Evolutionary conservation across 2,888 invertebrate genomes (phyloP).

Genomic region (Yponomeuta cagnagella): DNA sequence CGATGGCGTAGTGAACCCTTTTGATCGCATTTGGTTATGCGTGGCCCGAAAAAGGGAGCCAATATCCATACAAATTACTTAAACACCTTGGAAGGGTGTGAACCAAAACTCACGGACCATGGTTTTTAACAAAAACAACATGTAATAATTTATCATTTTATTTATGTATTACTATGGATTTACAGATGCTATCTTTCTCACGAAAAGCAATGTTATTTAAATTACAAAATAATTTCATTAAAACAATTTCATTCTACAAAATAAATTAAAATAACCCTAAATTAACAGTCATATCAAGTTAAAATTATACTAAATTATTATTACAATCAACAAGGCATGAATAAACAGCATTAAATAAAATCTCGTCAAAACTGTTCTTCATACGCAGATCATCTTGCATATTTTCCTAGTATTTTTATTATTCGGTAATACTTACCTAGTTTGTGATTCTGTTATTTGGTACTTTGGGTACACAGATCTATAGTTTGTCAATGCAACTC

Average conservation of each 20-base stretch:
- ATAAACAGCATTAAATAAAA: no score
- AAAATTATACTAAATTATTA: not conserved
- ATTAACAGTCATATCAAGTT: not conserved
- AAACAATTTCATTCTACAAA: not conserved
- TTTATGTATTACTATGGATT: not conserved
- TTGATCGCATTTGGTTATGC: no score
- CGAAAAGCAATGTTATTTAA: not conserved
- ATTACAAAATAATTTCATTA: not conserved
- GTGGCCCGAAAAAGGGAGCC: no score
- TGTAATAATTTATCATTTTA: not conserved
- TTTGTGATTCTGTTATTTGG: not conserved
- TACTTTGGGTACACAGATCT: not conserved
- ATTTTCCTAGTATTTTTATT: not conserved
- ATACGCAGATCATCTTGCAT: not conserved
- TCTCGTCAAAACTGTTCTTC: no score
- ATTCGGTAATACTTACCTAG: not conserved
- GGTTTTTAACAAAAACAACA: not conserved
- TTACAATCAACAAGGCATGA: no score
- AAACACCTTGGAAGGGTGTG: no score
- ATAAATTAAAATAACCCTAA: not conserved
- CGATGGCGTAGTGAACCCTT: no score
- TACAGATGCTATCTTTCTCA: not conserved
- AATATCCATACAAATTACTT: no score
- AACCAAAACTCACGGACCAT: no score
- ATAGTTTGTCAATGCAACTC: not conserved